Base-by-base conservation (phyloP, 2,797 vertebrate genomes). In the Smutsia gigantea region DNA sequence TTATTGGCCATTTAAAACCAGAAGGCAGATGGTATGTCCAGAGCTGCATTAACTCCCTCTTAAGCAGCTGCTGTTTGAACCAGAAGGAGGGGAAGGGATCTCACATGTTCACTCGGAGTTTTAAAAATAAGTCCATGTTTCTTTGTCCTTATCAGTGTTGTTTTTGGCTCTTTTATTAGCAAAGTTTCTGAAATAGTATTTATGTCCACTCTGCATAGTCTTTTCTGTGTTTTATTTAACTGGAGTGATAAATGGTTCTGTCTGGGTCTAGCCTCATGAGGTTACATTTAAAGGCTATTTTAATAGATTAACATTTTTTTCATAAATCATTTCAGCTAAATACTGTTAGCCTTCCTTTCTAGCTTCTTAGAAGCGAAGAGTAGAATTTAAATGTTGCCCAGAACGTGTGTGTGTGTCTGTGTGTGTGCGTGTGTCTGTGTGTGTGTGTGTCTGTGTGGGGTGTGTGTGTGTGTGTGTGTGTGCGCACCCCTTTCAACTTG, bases 231-330 rank as follows among this genome's bases (percentile, higher is more conserved):
- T 92, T 95, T 94, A 83, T 95, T 96, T 97, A 95, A 91, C 94
- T 77, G 66, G 90, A 96, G 71, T 97, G 94, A 97, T 97, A 74
- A 93, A 97, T 95, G 95, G 82, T 49, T 71, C 96, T 83, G 81
- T 96, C 96, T 87, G 66, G 87, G 72, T 71, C 69, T 87, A 29
- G 87, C 42, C 95, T 96, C 88, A 7, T 14, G 87, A 84, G 96
- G 55, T 75, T 97, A 83, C 71, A 93, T 77, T 66, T 93, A 95
- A 97, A 93, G 77, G 66, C 90, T 91, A 72, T 94, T 94, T 93
- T 94, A 91, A 90, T 78, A 90, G 82, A 81, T 93, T 63, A 78
- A 71, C 59, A 11, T 85, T 34, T 75, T 61, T 71, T 59, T 31
- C 90, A 90, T 97, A 87, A 96, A 94, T 93, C 95, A 94, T 87